These are phyloP conservation scores for Bovichtus variegatus DNA, from an alignment of 2,797 vertebrate species.

Conservation along the genomic window DNA sequence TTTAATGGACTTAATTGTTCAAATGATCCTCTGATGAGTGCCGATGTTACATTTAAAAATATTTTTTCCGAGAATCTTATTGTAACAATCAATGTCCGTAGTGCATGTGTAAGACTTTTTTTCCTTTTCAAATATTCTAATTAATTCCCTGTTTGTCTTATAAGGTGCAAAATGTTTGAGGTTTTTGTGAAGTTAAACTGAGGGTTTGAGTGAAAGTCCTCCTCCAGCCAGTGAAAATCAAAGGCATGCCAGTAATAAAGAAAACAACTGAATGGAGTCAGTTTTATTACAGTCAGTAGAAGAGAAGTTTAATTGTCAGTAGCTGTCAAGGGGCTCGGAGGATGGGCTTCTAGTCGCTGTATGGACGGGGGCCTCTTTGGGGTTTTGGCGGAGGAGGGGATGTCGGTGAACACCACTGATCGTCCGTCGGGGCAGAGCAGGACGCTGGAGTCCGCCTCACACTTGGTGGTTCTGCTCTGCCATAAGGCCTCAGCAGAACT, in stretches of 20 bases:
- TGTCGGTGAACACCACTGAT: constrained; percentile 75
- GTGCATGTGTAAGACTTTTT: constrained; percentile 41
- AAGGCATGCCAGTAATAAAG: constrained; percentile 42
- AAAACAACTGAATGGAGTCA: neutral
- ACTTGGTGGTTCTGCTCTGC: constrained; percentile 93
- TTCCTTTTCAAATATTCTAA: constrained; percentile 13
- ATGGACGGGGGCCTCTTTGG: constrained; percentile 85
- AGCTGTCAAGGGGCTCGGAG: constrained; percentile 71
- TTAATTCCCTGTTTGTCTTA: constrained; percentile 50
- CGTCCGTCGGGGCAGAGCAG: constrained; percentile 89
- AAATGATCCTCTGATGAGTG: constrained; percentile 22
- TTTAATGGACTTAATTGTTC: constrained; percentile 29
- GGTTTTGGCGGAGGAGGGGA: constrained; percentile 67
- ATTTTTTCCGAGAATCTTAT: constrained; percentile 14
- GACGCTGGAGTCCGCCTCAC: constrained; percentile 96
- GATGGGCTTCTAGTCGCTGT: constrained; percentile 80
- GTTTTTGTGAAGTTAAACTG: constrained; percentile 37
- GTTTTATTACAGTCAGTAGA: constrained; percentile 20
- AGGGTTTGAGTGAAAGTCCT: constrained; percentile 15
- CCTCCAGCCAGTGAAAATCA: constrained; percentile 37
- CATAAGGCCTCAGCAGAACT: constrained; percentile 85
- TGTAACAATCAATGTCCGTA: constrained; percentile 58
- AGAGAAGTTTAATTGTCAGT: constrained; percentile 63
- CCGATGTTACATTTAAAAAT: constrained; percentile 24
- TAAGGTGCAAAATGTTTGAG: constrained; percentile 66